These are phyloP conservation scores for Sarotherodon lohbergeri DNA, from an alignment of 2,113 vertebrate genomes.

Conservation along the genomic window DNA sequence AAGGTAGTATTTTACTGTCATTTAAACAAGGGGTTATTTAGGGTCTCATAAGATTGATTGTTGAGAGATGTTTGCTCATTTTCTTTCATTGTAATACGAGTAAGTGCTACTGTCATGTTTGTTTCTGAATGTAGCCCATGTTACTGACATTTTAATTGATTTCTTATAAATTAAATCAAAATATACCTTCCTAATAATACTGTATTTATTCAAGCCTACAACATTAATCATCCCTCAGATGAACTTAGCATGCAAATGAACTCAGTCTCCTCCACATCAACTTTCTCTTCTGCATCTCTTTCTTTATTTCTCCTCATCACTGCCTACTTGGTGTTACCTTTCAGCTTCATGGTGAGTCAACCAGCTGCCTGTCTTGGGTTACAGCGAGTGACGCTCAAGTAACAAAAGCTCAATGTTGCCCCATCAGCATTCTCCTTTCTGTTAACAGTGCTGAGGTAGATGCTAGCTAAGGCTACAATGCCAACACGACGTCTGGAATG, in stretches of 20 bases:
- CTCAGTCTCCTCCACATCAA: background rate
- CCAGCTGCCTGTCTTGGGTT: constrained; percentile 64
- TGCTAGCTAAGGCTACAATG: constrained; percentile 23
- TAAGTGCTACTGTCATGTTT: background rate
- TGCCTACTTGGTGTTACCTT: constrained; percentile 20
- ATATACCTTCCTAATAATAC: background rate
- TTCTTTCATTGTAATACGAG: background rate
- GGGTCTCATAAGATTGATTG: background rate
- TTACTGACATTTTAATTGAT: background rate
- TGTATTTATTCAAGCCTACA: background rate
- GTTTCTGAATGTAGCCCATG: background rate
- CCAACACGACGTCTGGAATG: background rate
- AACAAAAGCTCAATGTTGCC: constrained; percentile 50
- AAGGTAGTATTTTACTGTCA: background rate
- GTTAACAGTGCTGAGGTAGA: constrained; percentile 30
- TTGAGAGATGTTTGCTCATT: background rate
- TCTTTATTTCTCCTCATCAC: background rate
- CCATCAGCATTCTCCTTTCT: constrained; percentile 32
- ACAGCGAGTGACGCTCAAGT: constrained; percentile 57
- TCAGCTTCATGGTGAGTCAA: constrained; percentile 41
- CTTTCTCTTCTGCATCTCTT: background rate
- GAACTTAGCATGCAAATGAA: constrained; percentile 36
- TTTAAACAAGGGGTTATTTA: background rate
- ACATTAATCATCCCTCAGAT: background rate
- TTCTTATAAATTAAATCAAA: background rate